These are phyloP conservation scores for Hyppa rectilinea DNA, from an alignment of 2,888 invertebrate species.

Conservation along the genomic window DNA sequence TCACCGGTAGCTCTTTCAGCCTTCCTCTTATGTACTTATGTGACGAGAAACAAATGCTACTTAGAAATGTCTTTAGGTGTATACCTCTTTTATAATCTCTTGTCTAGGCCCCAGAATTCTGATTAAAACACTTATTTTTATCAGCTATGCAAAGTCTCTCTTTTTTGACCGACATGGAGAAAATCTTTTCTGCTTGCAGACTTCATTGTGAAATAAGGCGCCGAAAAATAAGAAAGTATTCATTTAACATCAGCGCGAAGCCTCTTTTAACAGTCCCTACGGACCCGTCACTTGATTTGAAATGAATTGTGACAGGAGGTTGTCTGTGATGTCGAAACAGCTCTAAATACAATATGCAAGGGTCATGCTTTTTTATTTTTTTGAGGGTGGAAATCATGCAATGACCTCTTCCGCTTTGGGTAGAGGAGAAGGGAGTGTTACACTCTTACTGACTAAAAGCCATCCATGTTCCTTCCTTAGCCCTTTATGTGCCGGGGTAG, in stretches of 20 bases:
- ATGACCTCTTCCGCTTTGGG: too few species aligned
- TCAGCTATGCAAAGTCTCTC: not conserved
- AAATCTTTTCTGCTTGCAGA: not conserved
- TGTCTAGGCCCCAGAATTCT: slow-evolving; percentile 10
- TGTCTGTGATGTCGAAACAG: slow-evolving; percentile 6
- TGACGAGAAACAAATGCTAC: not conserved
- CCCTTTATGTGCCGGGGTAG: too few species aligned
- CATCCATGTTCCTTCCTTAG: too few species aligned
- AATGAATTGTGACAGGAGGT: slow-evolving; percentile 19
- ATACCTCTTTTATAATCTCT: not conserved
- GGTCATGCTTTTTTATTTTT: too few species aligned
- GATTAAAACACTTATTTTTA: slow-evolving; percentile 22
- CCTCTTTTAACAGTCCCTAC: not conserved
- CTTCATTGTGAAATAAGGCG: not conserved
- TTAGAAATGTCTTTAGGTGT: not conserved
- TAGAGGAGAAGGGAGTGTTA: too few species aligned
- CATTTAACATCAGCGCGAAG: not conserved
- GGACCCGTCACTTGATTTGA: slow-evolving; percentile 2
- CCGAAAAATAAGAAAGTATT: not conserved
- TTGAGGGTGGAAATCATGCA: too few species aligned
- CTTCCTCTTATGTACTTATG: too few species aligned
- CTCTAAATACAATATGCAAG: not conserved
- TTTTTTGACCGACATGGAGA: slow-evolving; percentile 3
- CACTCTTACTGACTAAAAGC: too few species aligned
- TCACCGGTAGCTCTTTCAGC: too few species aligned